Conservation (phyloP, 2,888 invertebrate species). For the Nasonovia ribisnigri region DNA sequence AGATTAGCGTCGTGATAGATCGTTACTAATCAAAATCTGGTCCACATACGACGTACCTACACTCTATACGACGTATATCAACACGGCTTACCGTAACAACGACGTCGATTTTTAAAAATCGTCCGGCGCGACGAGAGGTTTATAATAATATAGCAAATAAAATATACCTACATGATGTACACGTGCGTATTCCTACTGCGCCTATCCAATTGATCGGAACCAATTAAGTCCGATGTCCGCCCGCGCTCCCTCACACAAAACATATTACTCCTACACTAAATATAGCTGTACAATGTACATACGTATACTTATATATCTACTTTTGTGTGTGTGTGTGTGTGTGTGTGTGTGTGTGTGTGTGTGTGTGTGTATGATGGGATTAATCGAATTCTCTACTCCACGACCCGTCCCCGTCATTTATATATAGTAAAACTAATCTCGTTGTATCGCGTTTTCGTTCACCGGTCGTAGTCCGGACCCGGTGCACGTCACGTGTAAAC, state of each 20-base stretch:
- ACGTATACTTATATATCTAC: neutral
- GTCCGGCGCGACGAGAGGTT: neutral
- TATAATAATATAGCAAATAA: neutral
- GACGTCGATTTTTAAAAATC: neutral
- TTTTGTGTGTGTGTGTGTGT: neutral
- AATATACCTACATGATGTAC: neutral
- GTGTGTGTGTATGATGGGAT: neutral
- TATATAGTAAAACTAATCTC: conserved; percentile 13
- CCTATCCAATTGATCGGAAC: neutral
- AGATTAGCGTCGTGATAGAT: neutral
- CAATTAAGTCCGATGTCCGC: neutral
- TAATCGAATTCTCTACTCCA: conserved; percentile 7
- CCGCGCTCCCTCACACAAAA: neutral
- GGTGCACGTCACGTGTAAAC: neutral
- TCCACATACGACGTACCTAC: neutral
- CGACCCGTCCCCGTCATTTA: neutral
- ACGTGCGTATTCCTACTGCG: neutral
- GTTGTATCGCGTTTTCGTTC: conserved; percentile 9
- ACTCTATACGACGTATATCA: neutral
- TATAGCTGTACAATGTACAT: neutral
- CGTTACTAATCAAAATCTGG: neutral
- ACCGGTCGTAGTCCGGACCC: neutral
- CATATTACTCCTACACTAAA: neutral
- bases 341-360: neutral
- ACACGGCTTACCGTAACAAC: neutral